Conservation (phyloP, 2,888 invertebrate species). For the Tortricodes alternella region DNA sequence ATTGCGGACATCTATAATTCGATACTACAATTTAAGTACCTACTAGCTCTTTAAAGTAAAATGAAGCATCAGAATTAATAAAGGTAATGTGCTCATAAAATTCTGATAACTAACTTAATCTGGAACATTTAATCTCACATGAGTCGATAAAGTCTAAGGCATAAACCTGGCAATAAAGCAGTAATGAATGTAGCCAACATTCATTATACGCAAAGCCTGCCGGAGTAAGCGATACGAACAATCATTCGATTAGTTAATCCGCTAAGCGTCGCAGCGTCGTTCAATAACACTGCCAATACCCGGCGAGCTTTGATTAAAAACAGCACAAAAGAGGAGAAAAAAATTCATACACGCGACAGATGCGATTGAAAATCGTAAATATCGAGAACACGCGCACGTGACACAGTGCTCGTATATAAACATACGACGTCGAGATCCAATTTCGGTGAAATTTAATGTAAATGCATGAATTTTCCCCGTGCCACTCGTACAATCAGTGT, state of each 20-base stretch:
- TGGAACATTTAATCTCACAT: conserved; percentile 69
- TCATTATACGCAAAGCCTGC: conserved; percentile 66
- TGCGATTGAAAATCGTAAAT: conserved; percentile 76
- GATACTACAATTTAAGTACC: too few species aligned
- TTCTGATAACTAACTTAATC: background rate
- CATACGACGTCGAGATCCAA: conserved; percentile 70
- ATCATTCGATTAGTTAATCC: conserved; percentile 73
- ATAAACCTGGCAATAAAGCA: conserved; percentile 72
- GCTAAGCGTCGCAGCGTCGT: conserved; percentile 53
- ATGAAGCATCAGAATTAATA: background rate
- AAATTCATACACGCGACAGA: conserved; percentile 51
- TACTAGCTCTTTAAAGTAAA: conserved; percentile 1
- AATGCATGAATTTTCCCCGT: conserved; percentile 80
- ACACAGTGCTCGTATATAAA: conserved; percentile 68
- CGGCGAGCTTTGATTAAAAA: conserved; percentile 57
- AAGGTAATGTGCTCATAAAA: background rate
- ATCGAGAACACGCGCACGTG: conserved; percentile 61
- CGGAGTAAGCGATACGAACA: conserved; percentile 60
- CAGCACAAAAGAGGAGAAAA: conserved; percentile 49
- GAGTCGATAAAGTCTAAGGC: conserved; percentile 66
- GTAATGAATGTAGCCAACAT: conserved; percentile 75
- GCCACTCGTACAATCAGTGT: conserved; percentile 81
- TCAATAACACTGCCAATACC: conserved; percentile 51
- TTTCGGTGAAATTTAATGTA: conserved; percentile 80
- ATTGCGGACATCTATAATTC: too few species aligned